Base-by-base conservation (phyloP, 1,140 invertebrate species). In the Polyergus mexicanus region DNA sequence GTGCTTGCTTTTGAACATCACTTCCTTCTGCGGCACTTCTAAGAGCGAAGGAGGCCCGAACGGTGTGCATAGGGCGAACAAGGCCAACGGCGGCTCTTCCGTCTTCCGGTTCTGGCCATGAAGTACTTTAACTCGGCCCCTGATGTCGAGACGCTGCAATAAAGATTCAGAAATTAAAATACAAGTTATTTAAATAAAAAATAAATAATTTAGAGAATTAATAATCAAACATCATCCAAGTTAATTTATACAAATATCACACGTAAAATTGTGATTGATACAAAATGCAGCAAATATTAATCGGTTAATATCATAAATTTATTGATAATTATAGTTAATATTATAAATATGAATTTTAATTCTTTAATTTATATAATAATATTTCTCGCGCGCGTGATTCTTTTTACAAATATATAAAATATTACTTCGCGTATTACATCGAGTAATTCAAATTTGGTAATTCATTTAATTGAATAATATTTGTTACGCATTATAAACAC, bases 1-100 rank as follows among this genome's bases (percentile, higher is more conserved):
- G 96, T 99, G 99, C 96, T 99, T 99, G 93, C 98, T 99, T 95
- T 99, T 99, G 95, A 99, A 99, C 97, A 99, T 99, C 81, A 99
- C 98, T 95, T 99, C 98, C 93, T 99, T 98, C 92, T 98, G 98
- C 6, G 98, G 97, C 90, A 98, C 97, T 94, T 98, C 98, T 28
- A 98, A 94, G 16, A 98, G 95, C 63, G 98, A 98, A 3, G 98
- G 98, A 13, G 99, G 99, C 0, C 99, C 99, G 93, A 99, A 99
- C 0, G 99, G 99, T 1, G 99, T 99, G 94, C 99, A 99, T 65
- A 99, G 97, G 41, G 99, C 99, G 94, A 99, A 99, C 16, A 99
- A 95, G 0, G 98, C 99, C 92, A 99, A 92, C 0, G 98, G 98
- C 3, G 98, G 98, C 81, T 99, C 98, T 93, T 99, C 98, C 13